phyloP scores from a whole-genome alignment of 2,797 vertebrate species.

The Adrianichthys oophorus region DNA sequence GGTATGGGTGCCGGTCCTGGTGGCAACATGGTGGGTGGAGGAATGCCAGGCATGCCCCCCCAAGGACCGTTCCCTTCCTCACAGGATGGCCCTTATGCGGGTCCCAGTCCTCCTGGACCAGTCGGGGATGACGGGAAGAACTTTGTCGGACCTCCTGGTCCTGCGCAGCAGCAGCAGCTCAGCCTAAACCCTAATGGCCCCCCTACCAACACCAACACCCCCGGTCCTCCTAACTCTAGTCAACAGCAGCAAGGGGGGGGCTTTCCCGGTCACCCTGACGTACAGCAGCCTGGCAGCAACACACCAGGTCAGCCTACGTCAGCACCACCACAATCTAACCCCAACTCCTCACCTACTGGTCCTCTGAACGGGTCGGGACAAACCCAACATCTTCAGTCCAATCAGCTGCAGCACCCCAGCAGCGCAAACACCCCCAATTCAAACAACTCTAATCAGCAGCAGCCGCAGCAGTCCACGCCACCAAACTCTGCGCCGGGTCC shows the following conservation, averaged over 20 bases:
- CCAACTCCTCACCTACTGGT: conserved; percentile 80
- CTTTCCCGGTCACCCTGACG: conserved; percentile 79
- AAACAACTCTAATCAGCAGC: conserved; percentile 77
- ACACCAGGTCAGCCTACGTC: conserved; percentile 78
- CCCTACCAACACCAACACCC: conserved; percentile 81
- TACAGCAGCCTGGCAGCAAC: conserved; percentile 75
- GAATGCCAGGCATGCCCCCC: conserved; percentile 76
- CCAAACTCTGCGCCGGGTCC: conserved; percentile 84
- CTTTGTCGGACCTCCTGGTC: conserved; percentile 78
- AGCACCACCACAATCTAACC: conserved; percentile 75
- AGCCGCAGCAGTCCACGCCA: conserved; percentile 79
- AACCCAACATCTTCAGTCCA: conserved; percentile 72
- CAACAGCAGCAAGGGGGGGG: conserved; percentile 76
- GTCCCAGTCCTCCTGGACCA: conserved; percentile 80
- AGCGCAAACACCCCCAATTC: conserved; percentile 76
- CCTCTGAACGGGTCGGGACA: conserved; percentile 80
- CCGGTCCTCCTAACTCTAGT: conserved; percentile 75
- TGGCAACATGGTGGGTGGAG: conserved; percentile 80
- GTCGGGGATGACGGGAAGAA: conserved; percentile 80
- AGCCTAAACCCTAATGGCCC: conserved; percentile 79
- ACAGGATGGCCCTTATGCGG: conserved; percentile 80
- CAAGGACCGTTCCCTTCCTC: conserved; percentile 81
- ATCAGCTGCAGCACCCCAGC: conserved; percentile 76
- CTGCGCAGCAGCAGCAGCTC: conserved; percentile 69
- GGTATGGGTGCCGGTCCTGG: conserved; percentile 78